Base-by-base conservation (phyloP, 2,888 invertebrate genomes). In the Hermodice carunculata region DNA sequence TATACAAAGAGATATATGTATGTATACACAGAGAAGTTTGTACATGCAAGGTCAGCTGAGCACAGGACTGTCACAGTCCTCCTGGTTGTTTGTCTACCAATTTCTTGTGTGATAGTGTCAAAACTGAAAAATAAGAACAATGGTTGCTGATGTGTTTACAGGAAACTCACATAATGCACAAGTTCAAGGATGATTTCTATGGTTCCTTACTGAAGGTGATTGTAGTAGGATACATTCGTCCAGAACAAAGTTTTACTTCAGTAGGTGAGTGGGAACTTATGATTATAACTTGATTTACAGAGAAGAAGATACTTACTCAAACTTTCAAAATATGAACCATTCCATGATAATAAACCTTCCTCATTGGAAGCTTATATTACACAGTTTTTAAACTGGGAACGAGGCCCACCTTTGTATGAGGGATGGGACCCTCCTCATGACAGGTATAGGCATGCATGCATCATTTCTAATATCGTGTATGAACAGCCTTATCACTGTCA, bases 81-180 rank as follows among this genome's bases (percentile, higher is more conserved):
- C n/a, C n/a, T n/a, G n/a, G n/a, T n/a, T n/a, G n/a, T n/a, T n/a
- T n/a, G n/a, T 37, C 17, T 14, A 17, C 17, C 11, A 37, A 37
- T 37, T 37, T 46, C 17, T 46, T 46, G 8, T 17, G 14, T 46
- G 14, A 14, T 46, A 8, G 14, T 46, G 22, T 17, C 8, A 8
- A 22, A 22, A 46, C 8, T 46, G 14, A 8, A 14, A 46, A 14
- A 46, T 46, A 8, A 46, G 8, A 46, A 8, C 17, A 46, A 37
- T 37, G n/a, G 40, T 37, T 37, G 40, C 11, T 14, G 40, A 37
- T 37, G 11, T 37, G 40, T 19, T 49, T 37, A 22, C 87, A 94
- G 94, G 98, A 98, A 89, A 94, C 96, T 0, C 96, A 98, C 82
- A 91, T 98, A 52, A 87, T 98, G 72, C 92, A 97, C 80, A 87